Evolutionary conservation across 2,888 invertebrate genomes (phyloP).

Genomic region (Drosophila ustulata): DNA sequence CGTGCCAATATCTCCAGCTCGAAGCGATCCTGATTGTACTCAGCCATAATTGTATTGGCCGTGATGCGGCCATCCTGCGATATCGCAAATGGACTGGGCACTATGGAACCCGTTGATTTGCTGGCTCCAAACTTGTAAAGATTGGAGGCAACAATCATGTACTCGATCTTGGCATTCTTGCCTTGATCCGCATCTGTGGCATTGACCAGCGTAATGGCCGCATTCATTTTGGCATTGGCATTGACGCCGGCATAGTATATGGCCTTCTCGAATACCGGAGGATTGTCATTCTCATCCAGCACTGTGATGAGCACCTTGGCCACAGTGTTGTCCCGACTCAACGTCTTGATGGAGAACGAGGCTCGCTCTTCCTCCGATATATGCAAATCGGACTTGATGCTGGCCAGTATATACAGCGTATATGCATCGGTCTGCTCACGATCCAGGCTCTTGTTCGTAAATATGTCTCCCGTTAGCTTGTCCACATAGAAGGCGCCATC

Average conservation of each 20-base stretch:
- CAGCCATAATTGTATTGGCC: slow-evolving; percentile 93
- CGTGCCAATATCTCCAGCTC: slow-evolving; percentile 93
- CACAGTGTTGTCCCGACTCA: slow-evolving; percentile 88
- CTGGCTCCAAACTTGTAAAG: slow-evolving; percentile 92
- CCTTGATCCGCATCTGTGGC: slow-evolving; percentile 94
- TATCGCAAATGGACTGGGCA: slow-evolving; percentile 92
- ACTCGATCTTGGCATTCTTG: slow-evolving; percentile 92
- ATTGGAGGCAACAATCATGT: slow-evolving; percentile 93
- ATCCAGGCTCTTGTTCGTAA: slow-evolving; percentile 92
- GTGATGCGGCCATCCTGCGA: slow-evolving; percentile 84
- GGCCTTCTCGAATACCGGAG: slow-evolving; percentile 89
- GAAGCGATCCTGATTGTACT: slow-evolving; percentile 95
- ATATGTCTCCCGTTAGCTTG: slow-evolving; percentile 91
- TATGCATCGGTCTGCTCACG: slow-evolving; percentile 91
- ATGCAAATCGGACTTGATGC: slow-evolving; percentile 92
- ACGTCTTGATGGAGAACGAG: slow-evolving; percentile 85
- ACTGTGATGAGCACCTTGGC: slow-evolving; percentile 90
- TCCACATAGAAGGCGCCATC: slow-evolving; percentile 92
- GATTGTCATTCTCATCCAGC: slow-evolving; percentile 94
- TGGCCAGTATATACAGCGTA: slow-evolving; percentile 91
- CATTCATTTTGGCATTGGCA: slow-evolving; percentile 91
- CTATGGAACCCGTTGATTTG: slow-evolving; percentile 91
- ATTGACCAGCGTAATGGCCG: slow-evolving; percentile 90
- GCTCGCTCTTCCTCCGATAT: slow-evolving; percentile 86
- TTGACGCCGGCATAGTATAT: slow-evolving; percentile 88